Conservation (phyloP, 1,140 invertebrate species). For the Limonius californicus region DNA sequence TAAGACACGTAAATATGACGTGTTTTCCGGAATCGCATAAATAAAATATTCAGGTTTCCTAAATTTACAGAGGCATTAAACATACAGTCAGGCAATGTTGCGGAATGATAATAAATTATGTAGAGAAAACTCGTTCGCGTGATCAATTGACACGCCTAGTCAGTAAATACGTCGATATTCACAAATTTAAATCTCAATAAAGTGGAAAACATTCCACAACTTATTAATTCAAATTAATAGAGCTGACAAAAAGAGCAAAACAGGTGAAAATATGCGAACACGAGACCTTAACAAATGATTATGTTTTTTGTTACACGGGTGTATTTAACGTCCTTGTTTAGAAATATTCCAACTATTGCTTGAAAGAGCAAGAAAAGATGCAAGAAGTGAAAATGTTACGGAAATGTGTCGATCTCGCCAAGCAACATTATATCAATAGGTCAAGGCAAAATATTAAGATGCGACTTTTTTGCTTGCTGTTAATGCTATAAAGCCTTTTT, state of each 20-base stretch:
- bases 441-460: slow-evolving; percentile 7
- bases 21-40: too few species aligned
- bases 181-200: slow-evolving; percentile 9
- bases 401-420: slow-evolving; percentile 4
- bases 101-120: not conserved
- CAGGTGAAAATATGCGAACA: slow-evolving; percentile 2
- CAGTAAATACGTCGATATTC: not conserved
- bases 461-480: not conserved
- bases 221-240: slow-evolving; percentile 3
- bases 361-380: slow-evolving; percentile 4
- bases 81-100: too few species aligned
- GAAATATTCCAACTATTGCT: slow-evolving; percentile 1
- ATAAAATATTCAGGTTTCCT: too few species aligned
- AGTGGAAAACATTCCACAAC: slow-evolving; percentile 1
- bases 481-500: too few species aligned
- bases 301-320: not conserved
- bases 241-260: slow-evolving; percentile 7
- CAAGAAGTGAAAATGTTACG: not conserved
- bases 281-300: not conserved
- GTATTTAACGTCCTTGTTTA: slow-evolving; percentile 6
- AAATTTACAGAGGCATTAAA: too few species aligned
- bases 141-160: slow-evolving; percentile 7
- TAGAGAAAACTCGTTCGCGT: slow-evolving; percentile 8
- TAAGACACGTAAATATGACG: too few species aligned
- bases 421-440: slow-evolving; percentile 1